phyloP scores from a whole-genome alignment of 2,888 invertebrate genomes.

The Toxonevra muliebris region DNA sequence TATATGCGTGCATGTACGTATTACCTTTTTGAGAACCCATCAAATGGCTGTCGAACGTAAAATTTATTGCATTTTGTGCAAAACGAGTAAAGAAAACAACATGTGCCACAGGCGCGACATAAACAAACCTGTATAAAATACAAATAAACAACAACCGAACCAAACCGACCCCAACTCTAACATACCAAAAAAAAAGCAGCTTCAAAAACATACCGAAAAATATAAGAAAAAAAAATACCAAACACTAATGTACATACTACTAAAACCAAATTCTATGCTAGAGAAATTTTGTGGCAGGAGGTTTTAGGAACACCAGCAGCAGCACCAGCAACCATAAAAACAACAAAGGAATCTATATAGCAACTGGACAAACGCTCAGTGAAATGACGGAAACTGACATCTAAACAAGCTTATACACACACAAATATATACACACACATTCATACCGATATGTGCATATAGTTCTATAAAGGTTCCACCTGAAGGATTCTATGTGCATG shows the following conservation, averaged over 20 bases:
- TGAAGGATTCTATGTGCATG: background rate
- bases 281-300: background rate
- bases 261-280: background rate
- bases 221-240: background rate
- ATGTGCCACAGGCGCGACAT: conserved; percentile 51
- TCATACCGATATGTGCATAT: background rate
- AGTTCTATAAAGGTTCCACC: background rate
- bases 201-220: too few relatives aligned
- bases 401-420: background rate
- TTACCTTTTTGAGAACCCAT: background rate
- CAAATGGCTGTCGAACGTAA: conserved; percentile 26
- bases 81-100: conserved; percentile 23
- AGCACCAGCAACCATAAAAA: background rate
- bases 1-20: background rate
- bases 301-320: background rate
- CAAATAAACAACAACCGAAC: conserved; percentile 47
- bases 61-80: conserved; percentile 51
- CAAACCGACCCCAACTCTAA: too few relatives aligned
- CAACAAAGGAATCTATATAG: background rate
- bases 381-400: conserved; percentile 7
- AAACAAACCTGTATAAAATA: conserved; percentile 55
- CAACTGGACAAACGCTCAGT: background rate
- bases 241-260: background rate
- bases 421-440: background rate
- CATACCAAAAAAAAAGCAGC: too few relatives aligned